Evolutionary conservation across 35 echinoderm and acorn worm species (phyloP), one percentile per base, ranked within the genome.

Genomic region (Hemicentrotus pulcherrimus): DNA sequence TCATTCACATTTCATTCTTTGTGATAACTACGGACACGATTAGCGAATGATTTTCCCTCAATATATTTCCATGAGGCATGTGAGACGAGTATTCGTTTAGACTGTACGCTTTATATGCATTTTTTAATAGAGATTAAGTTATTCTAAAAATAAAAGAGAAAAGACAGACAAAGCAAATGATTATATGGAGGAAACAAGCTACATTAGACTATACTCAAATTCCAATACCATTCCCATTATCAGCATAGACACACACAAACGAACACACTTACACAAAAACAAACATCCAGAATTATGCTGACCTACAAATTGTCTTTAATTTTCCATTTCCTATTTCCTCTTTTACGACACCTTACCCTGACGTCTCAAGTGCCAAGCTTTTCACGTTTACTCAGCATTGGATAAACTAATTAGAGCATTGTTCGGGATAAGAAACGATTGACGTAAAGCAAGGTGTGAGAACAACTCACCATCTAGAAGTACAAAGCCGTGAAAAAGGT

Each of bases 371-470:
- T 6, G 7, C 4, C 19, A 15, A 78, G 65, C 19, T 18, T 6
- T 22, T 78, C 65, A 78, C 65, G 65, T 78, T 78, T 78, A 78
- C 65, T 22, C 65, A 78, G 65, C 65, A 78, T 78, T 78, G 65
- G 5, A 78, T 78, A 78, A 78, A 78, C 65, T 78, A 78, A 78
- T 78, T 78, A 78, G 22, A 78, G 65, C 65, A 78, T 78, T 78
- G 28, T 78, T 78, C 28, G 22, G 24, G 65, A 78, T 28, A 78
- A n/a, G 22, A 78, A 4, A 28, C 19, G 65, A 78, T 78, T 78
- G 65, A 78, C 28, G 65, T 78, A 7, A 7, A 28, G 65, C 19
- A 78, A 78, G 65, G 65, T 78, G 24, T n/a, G 22, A n/a, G 65
- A 78, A 22, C 65, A 78, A n/a, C 6, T 24, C 1, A 7, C 19